Percentiles rank a stretch among this genome's conserved stretches.
phyloP scores from a whole-genome alignment of 2,797 vertebrate species.

The Myotis myotis region DNA sequence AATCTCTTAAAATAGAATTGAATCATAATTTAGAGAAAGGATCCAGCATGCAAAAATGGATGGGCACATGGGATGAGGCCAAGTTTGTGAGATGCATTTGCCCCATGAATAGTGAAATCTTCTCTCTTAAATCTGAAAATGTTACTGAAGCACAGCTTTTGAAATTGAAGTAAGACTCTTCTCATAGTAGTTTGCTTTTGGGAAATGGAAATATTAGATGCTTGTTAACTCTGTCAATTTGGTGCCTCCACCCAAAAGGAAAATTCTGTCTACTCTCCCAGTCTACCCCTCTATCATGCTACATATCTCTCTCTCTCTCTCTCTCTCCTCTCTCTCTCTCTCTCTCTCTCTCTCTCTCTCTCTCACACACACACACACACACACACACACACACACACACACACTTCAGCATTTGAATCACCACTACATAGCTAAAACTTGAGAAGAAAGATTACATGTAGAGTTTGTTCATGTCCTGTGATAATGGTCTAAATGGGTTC shows the following conservation, averaged over 20 bases:
- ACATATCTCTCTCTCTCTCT: not conserved
- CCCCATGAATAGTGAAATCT: conserved; percentile 57
- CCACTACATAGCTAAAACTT: not conserved
- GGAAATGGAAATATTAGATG: not conserved
- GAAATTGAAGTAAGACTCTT: not conserved
- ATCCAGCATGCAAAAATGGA: conserved; percentile 60
- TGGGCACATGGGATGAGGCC: conserved; percentile 32
- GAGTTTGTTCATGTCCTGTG: not conserved
- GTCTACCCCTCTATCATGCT: not conserved
- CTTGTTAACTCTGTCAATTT: conserved; percentile 15
- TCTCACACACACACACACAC: too few relatives aligned
- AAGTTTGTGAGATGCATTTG: conserved; percentile 51
- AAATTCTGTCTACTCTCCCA: not conserved
- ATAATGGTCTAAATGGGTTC: not conserved
- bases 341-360: not conserved
- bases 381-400: not conserved
- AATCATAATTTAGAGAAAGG: conserved; percentile 66
- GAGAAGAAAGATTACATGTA: not conserved
- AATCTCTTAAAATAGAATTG: conserved; percentile 72
- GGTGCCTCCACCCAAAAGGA: not conserved
- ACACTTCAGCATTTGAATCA: not conserved
- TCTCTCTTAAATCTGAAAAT: conserved; percentile 23
- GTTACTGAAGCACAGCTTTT: conserved; percentile 13
- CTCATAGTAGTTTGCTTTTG: not conserved
- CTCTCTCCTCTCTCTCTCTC: accelerated